These are phyloP conservation scores for Drosophila fulvimacula DNA, from an alignment of 2,888 invertebrate genomes.

Conservation along the genomic window DNA sequence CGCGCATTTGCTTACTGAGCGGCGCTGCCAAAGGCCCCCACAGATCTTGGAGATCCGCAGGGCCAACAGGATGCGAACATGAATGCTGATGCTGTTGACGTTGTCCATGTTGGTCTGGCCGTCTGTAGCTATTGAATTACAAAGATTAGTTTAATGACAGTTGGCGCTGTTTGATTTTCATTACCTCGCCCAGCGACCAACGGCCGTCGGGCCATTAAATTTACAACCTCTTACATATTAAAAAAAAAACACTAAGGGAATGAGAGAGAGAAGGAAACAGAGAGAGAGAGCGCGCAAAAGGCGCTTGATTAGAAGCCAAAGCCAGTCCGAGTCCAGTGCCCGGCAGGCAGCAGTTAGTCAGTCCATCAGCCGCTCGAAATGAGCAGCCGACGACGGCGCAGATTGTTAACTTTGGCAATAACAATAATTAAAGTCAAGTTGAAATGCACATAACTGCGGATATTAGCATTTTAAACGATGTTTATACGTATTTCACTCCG, in stretches of 20 bases:
- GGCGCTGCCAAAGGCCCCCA: not conserved
- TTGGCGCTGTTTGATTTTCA: conserved; percentile 81
- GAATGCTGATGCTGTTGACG: conserved; percentile 21
- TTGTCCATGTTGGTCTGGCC: conserved; percentile 31
- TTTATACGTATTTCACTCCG: conserved; percentile 61
- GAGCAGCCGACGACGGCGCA: conserved; percentile 63
- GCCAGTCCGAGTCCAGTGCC: conserved; percentile 35
- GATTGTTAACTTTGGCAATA: conserved; percentile 83
- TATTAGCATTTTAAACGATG: conserved; percentile 83
- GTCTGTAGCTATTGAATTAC: conserved; percentile 78
- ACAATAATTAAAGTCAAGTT: conserved; percentile 83
- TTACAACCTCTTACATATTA: conserved; percentile 78
- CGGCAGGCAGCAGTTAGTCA: conserved; percentile 56
- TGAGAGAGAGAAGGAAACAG: not conserved
- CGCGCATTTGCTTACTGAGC: conserved; percentile 54
- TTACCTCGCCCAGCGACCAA: conserved; percentile 62
- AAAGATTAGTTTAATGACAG: conserved; percentile 82
- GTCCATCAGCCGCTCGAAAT: conserved; percentile 65
- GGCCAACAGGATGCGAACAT: conserved; percentile 50
- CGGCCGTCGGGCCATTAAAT: conserved; percentile 73
- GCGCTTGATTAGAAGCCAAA: conserved; percentile 67
- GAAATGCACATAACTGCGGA: conserved; percentile 82
- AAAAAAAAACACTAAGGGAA: conserved; percentile 44
- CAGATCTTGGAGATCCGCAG: conserved; percentile 8
- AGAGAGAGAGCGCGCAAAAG: conserved; percentile 8